Evolutionary conservation across 2,888 invertebrate species (phyloP).

Genomic region (Caenorhabditis imperialis): DNA sequence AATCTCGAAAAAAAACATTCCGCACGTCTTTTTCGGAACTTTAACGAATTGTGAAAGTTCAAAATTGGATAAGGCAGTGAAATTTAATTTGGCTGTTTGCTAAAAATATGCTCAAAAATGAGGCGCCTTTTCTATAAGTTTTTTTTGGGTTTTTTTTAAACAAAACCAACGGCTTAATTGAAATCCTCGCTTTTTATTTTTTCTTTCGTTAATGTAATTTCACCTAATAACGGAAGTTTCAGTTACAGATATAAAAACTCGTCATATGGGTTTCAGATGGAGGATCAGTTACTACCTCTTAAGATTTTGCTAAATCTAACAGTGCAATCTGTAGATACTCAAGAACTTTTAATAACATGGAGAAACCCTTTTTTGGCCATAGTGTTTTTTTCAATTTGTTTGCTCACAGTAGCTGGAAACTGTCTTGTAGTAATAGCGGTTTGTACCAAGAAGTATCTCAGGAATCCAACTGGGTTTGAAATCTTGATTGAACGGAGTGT

Average conservation of each 20-base stretch:
- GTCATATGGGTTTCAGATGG: no score
- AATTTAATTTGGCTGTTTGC: conserved; percentile 43
- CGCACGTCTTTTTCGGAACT: conserved; percentile 10
- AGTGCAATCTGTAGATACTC: no score
- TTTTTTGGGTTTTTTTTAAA: no score
- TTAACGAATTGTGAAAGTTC: conserved; percentile 26
- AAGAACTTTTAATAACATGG: conserved; percentile 62
- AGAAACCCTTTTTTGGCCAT: conserved; percentile 81
- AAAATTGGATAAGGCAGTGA: conserved; percentile 37
- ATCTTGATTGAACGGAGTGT: no score
- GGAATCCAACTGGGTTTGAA: conserved; percentile 89
- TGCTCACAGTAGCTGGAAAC: conserved; percentile 95
- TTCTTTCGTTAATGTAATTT: no score
- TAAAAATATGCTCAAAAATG: conserved; percentile 29
- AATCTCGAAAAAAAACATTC: no score
- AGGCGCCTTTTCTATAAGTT: conserved; percentile 15
- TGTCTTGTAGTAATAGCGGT: conserved; percentile 94
- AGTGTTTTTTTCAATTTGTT: conserved; percentile 88
- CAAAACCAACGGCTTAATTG: no score
- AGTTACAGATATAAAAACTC: no score
- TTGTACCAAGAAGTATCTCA: conserved; percentile 90
- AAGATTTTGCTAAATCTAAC: no score
- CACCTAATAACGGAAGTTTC: no score
- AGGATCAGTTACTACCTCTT: no score
- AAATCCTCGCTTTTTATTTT: no score